A percentile compares a stretch with the other conserved stretches of the same genome.
These are phyloP conservation scores for Phymanthus crucifer DNA, from an alignment of 92 coral and sea anemone genomes.

Conservation along the genomic window DNA sequence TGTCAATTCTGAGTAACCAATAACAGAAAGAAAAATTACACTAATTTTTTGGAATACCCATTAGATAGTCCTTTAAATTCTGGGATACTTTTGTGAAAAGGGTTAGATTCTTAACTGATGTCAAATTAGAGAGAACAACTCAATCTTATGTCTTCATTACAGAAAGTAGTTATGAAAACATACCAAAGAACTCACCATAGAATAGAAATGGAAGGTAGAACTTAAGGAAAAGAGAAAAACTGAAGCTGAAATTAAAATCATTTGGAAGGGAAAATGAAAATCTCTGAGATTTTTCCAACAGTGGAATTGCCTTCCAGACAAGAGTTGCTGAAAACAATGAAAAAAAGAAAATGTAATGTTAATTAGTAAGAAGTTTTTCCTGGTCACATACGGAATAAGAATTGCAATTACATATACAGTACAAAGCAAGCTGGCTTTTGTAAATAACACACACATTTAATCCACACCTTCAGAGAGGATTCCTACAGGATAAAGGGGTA, in stretches of 20 bases:
- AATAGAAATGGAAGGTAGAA: constrained; percentile 64
- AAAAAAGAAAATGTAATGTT: background rate
- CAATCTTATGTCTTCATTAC: background rate
- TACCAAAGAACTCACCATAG: constrained; percentile 48
- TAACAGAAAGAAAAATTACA: no score
- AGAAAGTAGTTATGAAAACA: background rate
- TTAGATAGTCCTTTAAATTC: no score
- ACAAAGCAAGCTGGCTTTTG: no score
- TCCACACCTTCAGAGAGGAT: constrained; percentile 73
- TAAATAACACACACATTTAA: background rate
- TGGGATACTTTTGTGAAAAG: no score
- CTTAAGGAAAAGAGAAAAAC: constrained; percentile 80
- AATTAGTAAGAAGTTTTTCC: background rate
- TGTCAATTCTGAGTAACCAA: no score
- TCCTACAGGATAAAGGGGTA: constrained; percentile 91
- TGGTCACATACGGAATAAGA: background rate
- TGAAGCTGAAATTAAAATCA: constrained; percentile 73
- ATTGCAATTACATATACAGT: background rate
- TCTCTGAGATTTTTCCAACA: constrained; percentile 78
- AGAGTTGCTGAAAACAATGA: constrained; percentile 56
- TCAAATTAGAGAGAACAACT: no score
- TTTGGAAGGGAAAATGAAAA: constrained; percentile 79
- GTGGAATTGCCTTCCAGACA: constrained; percentile 82
- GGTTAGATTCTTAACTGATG: no score
- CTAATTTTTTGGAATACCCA: no score